Conservation (phyloP, 1,140 invertebrate genomes). For the Teleopsis dalmanni region DNA sequence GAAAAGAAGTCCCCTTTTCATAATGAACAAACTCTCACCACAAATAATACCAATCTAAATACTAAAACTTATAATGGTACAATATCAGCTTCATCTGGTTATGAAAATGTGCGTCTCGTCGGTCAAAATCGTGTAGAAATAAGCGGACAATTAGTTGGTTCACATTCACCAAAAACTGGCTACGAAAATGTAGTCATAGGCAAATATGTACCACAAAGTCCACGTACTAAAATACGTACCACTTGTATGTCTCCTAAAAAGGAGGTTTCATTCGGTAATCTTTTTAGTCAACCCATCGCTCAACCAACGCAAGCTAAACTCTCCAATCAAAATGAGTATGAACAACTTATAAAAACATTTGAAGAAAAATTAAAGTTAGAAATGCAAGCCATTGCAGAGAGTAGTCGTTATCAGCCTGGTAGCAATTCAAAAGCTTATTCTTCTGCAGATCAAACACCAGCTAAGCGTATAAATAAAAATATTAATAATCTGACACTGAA, state of each 20-base stretch:
- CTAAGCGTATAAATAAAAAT: slow-evolving; percentile 33
- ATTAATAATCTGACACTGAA: slow-evolving; percentile 40
- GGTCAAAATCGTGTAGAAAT: slow-evolving; percentile 38
- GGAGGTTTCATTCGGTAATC: slow-evolving; percentile 25
- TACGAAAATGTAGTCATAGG: slow-evolving; percentile 29
- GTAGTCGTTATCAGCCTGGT: slow-evolving; percentile 11
- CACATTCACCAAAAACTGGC: slow-evolving; percentile 15
- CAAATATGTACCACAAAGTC: slow-evolving; percentile 42
- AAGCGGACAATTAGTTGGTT: slow-evolving; percentile 23
- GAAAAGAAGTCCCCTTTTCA: slow-evolving; percentile 57
- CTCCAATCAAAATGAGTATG: slow-evolving; percentile 34
- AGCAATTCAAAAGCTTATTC: not conserved
- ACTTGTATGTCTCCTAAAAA: slow-evolving; percentile 43
- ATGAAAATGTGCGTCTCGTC: slow-evolving; percentile 39
- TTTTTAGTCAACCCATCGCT: slow-evolving; percentile 16
- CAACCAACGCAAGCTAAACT: slow-evolving; percentile 14
- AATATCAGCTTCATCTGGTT: slow-evolving; percentile 26
- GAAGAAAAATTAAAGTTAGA: slow-evolving; percentile 37
- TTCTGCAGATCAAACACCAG: slow-evolving; percentile 11
- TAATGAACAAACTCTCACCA: slow-evolving; percentile 17
- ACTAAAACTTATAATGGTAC: not conserved
- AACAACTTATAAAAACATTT: slow-evolving; percentile 40
- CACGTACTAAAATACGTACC: slow-evolving; percentile 41
- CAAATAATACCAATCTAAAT: slow-evolving; percentile 23
- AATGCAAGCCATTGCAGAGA: slow-evolving; percentile 20